These are phyloP conservation scores for Embiotoca jacksoni DNA, from an alignment of 2,113 vertebrate species.

Conservation along the genomic window DNA sequence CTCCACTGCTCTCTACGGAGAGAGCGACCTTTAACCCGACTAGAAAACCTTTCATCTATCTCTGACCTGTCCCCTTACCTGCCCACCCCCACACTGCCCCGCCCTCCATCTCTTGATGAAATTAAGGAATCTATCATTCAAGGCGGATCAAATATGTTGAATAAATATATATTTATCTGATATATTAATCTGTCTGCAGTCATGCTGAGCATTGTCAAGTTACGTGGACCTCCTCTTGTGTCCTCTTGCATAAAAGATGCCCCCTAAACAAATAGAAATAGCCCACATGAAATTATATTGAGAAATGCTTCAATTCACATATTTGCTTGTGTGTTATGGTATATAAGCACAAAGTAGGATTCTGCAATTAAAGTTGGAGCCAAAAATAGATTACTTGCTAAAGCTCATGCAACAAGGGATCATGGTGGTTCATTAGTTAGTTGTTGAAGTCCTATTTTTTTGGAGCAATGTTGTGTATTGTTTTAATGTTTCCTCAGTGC, in stretches of 20 bases:
- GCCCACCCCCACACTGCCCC: not conserved
- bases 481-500: conserved; percentile 35
- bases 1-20: conserved; percentile 95
- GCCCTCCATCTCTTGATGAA: conserved; percentile 28
- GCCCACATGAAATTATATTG: conserved; percentile 23
- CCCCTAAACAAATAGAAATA: conserved; percentile 26
- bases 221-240: conserved; percentile 10
- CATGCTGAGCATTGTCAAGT: conserved; percentile 38
- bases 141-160: conserved; percentile 37
- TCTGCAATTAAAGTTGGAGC: conserved; percentile 1
- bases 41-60: conserved; percentile 37
- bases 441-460: conserved; percentile 17
- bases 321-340: conserved; percentile 33
- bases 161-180: conserved; percentile 39
- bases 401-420: not conserved
- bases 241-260: conserved; percentile 10
- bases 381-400: conserved; percentile 11
- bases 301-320: conserved; percentile 9
- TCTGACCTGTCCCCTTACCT: conserved; percentile 17
- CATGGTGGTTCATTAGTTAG: not conserved
- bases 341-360: conserved; percentile 2
- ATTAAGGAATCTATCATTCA: conserved; percentile 46
- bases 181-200: conserved; percentile 34
- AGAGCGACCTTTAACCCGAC: conserved; percentile 92
- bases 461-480: conserved; percentile 8